Conservation (phyloP, 2,113 vertebrate genomes). For the Psephotus haematonotus region DNA sequence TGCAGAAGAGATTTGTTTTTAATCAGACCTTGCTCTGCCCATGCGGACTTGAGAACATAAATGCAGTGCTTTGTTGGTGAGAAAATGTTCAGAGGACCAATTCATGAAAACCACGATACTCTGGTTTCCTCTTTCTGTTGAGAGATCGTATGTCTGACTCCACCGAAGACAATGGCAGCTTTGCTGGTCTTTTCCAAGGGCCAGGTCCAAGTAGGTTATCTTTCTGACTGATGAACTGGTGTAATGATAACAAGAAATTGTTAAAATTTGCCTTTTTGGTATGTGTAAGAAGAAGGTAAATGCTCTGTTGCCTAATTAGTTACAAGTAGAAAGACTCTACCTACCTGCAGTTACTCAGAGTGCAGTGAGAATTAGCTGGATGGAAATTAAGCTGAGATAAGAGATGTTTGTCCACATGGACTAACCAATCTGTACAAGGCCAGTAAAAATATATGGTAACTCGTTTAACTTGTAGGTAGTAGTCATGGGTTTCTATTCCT, state of each 20-base stretch:
- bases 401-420: not conserved
- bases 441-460: not conserved
- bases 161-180: not conserved
- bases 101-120: not conserved
- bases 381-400: not conserved
- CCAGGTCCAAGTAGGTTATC: not conserved
- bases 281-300: not conserved
- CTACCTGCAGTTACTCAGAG: not conserved
- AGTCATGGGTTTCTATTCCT: not conserved
- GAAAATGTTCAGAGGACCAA: not conserved
- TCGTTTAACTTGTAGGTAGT: not conserved
- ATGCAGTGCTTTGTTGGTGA: not conserved
- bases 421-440: not conserved
- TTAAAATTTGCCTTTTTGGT: not conserved
- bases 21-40: not conserved
- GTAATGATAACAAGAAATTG: not conserved
- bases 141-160: not conserved
- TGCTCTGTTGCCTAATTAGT: not conserved
- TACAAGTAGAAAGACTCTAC: not conserved
- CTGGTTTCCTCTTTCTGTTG: not conserved
- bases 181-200: not conserved
- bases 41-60: not conserved
- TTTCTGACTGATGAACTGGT: not conserved
- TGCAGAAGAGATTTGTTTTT: not conserved
- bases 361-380: not conserved